Base-by-base conservation (phyloP, 2,888 invertebrate species). In the Eucera pruinosa region DNA sequence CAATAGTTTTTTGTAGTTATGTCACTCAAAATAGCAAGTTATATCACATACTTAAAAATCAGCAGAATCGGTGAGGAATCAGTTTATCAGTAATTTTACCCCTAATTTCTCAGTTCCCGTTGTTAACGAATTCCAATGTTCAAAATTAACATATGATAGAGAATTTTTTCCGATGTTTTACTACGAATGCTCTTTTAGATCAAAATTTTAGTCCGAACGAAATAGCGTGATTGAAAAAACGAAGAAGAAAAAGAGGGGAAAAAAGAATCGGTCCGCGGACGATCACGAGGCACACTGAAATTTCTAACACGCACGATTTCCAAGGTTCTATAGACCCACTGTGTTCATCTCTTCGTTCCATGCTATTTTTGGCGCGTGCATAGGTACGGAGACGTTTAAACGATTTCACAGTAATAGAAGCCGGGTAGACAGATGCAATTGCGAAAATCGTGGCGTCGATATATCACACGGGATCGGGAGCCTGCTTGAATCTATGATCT, bases 351-450 rank as follows among this genome's bases (percentile, higher is more conserved):
- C 79, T 79, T 54, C 62, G 75, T 60, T 43, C 64, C 20, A 60
- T 62, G 52, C 79, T 79, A 79, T 79, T 79, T 79, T 73, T 68
- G 58, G 79, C 57, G 47, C 57, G 41, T 27, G 45, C 64, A 78
- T 78, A 77, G 78, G 66, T 66, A 78, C 71, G 55, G 66, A 78
- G 66, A 64, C 58, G 67, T 73, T 78, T 64, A 64, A 72, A 54
- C 79, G 78, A 72, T 72, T 79, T 79, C 72, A 48, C 64, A 72
- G 79, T 79, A 77, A 78, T 69, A 78, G 77, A 78, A 78, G 43
- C 64, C 54, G 36, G 48, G 58, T 60, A 69, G 77, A 77, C 69
- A 65, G 69, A 78, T 77, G 77, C 64, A 78, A 69, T 78, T 78
- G 60, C 77, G 77, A 68, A 77, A 78, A 78, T 78, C 58, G 47